phyloP scores from a whole-genome alignment of 1,140 invertebrate species.

The Zelostemma sp. region DNA sequence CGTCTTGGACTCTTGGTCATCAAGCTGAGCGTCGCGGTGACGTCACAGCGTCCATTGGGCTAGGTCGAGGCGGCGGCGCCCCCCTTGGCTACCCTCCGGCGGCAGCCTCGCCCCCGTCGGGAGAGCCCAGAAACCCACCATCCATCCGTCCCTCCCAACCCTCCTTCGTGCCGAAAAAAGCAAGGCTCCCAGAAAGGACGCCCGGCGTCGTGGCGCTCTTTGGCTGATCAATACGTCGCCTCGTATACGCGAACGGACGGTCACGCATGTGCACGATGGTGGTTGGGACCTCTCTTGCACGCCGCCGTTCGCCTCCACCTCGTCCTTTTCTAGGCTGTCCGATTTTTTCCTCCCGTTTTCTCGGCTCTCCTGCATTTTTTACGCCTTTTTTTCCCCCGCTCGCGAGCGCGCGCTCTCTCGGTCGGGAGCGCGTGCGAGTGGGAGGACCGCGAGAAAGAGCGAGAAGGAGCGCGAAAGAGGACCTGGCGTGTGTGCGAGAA shows the following conservation, averaged over 20 bases:
- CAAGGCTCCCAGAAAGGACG: conserved; percentile 70
- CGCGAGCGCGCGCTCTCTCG: conserved; percentile 22
- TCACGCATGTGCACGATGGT: conserved; percentile 69
- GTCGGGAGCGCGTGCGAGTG: conserved; percentile 32
- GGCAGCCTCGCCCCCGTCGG: conserved; percentile 25
- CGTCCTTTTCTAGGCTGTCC: conserved; percentile 58
- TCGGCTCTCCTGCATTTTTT: conserved; percentile 65
- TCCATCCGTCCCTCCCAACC: conserved; percentile 36
- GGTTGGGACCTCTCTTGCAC: conserved; percentile 47
- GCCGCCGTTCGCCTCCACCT: conserved; percentile 29
- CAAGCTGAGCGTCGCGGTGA: conserved; percentile 4
- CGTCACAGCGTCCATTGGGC: conserved; percentile 24
- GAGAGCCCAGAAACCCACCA: conserved; percentile 41
- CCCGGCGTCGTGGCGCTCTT: conserved; percentile 70
- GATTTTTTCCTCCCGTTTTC: conserved; percentile 65
- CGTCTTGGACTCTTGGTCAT: neutral
- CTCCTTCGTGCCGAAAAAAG: conserved; percentile 64
- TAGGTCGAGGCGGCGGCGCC: conserved; percentile 13
- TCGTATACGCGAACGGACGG: conserved; percentile 69
- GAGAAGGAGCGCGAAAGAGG: conserved; percentile 22
- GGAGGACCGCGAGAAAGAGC: neutral
- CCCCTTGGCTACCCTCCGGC: neutral
- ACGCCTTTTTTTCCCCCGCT: conserved; percentile 58
- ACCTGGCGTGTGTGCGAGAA: conserved; percentile 2
- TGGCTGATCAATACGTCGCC: conserved; percentile 70